Percentiles rank a stretch among this genome's conserved stretches.
Evolutionary conservation across 2,113 vertebrate species (phyloP).

Genomic region (Corydoras maculifer): DNA sequence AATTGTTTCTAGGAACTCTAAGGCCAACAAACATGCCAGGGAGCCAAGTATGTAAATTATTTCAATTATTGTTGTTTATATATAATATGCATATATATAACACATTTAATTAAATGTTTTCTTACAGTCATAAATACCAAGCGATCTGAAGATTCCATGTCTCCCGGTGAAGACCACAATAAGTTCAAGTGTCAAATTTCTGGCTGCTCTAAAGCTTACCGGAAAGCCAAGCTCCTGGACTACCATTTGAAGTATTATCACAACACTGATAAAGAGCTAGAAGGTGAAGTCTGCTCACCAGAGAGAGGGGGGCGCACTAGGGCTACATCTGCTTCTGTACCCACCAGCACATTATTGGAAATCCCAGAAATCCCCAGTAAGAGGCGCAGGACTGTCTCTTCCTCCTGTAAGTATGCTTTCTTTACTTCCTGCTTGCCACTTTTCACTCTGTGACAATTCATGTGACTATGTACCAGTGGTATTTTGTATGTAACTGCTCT

Average conservation of each 20-base stretch:
- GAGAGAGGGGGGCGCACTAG: slow-evolving; percentile 43
- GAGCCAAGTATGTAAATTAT: slow-evolving; percentile 49
- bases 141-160: slow-evolving; percentile 30
- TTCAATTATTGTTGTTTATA: too few relatives aligned
- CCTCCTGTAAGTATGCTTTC: slow-evolving; percentile 46
- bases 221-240: slow-evolving; percentile 43
- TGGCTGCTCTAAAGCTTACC: slow-evolving; percentile 45
- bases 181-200: slow-evolving; percentile 47
- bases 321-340: slow-evolving; percentile 46
- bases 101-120: not conserved
- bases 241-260: slow-evolving; percentile 59
- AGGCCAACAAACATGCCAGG: slow-evolving; percentile 51
- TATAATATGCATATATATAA: too few relatives aligned
- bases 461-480: too few relatives aligned
- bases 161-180: slow-evolving; percentile 45
- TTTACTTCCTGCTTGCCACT: too few relatives aligned
- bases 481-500: too few relatives aligned
- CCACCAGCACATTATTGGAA: slow-evolving; percentile 40
- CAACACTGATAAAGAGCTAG: slow-evolving; percentile 44
- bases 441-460: too few relatives aligned
- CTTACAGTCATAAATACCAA: slow-evolving; percentile 42
- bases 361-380: slow-evolving; percentile 33
- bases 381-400: slow-evolving; percentile 47
- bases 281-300: slow-evolving; percentile 39
- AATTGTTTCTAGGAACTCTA: slow-evolving; percentile 36